Evolutionary conservation across 2,797 vertebrate genomes (phyloP), one percentile per base, ranked within the genome.

Genomic region (Melanotaenia maccullochi): DNA sequence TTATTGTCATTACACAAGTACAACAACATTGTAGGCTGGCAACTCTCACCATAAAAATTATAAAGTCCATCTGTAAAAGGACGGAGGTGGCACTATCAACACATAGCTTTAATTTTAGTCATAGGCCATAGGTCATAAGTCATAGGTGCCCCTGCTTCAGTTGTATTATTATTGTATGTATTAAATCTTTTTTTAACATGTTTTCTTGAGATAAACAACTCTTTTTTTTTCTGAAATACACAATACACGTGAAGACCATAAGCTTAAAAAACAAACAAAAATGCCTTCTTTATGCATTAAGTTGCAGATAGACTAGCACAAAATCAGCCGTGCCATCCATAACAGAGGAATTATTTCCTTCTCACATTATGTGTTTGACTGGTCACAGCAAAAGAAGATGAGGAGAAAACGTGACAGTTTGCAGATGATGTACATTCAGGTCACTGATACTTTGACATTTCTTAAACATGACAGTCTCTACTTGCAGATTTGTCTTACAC

Each of bases 11-110:
- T 18, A 18, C 20, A 47, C 18, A 47, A 20, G 18, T 47, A n/a
- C 7, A n/a, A 9, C 20, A 8, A 20, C 2, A n/a, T 47, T 18
- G n/a, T n/a, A 20, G 2, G 20, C 44, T 47, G 44, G 44, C 18
- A 20, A 47, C 8, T n/a, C 20, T n/a, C 7, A 47, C 5, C 44
- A 47, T 47, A 20, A n/a, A n/a, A 47, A 47, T 20, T 7, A n/a
- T 20, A n/a, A 47, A 8, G 20, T 47, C 5, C 18, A 47, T 47
- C 16, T 20, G 18, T 47, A 20, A 44, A 16, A 91, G 90, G 89
- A 92, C 57, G 56, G 87, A 89, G 90, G 88, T 87, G 88, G 82
- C 11, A 57, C 68, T 78, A 78, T 65, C 65, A 72, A 85, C 83
- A 89, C 75, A 85, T 80, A 82, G 72, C 61, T 52, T 52, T 73